phyloP scores from a whole-genome alignment of 1,140 invertebrate genomes.

The Drosophila sturtevanti region DNA sequence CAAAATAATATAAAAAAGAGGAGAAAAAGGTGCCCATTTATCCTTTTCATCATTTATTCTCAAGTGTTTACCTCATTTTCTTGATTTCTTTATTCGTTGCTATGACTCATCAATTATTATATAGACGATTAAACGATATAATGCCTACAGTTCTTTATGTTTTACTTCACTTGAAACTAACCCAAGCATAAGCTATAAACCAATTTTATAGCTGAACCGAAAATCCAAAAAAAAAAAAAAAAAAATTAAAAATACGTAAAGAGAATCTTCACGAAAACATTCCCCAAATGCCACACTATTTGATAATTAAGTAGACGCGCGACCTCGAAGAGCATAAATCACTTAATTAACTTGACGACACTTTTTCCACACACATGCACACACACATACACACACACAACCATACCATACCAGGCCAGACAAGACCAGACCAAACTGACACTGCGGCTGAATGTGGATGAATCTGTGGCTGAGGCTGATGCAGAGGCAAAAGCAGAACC shows the following conservation, averaged over 20 bases:
- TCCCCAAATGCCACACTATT: constrained; percentile 78
- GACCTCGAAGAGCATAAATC: constrained; percentile 77
- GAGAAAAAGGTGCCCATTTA: not conserved
- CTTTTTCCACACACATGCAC: constrained; percentile 38
- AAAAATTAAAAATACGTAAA: constrained; percentile 6
- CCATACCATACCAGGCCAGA: not conserved
- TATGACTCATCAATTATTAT: constrained; percentile 9
- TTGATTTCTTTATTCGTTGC: not conserved
- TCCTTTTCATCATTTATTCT: not conserved
- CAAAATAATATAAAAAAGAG: not conserved
- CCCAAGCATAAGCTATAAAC: constrained; percentile 68
- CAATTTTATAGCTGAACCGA: constrained; percentile 59
- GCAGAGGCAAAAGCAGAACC: constrained; percentile 10
- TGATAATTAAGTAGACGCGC: constrained; percentile 80
- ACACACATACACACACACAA: not conserved
- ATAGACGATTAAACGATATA: not conserved
- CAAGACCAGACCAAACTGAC: not conserved
- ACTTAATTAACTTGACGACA: constrained; percentile 81
- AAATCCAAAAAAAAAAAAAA: constrained; percentile 21
- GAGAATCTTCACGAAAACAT: constrained; percentile 62
- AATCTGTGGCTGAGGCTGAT: not conserved
- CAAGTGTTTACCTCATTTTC: not conserved
- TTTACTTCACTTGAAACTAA: constrained; percentile 49
- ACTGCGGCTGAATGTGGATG: not conserved
- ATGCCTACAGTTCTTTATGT: not conserved